Base-by-base conservation (phyloP, 2,797 vertebrate species). In the Gymnothorax reevesii region DNA sequence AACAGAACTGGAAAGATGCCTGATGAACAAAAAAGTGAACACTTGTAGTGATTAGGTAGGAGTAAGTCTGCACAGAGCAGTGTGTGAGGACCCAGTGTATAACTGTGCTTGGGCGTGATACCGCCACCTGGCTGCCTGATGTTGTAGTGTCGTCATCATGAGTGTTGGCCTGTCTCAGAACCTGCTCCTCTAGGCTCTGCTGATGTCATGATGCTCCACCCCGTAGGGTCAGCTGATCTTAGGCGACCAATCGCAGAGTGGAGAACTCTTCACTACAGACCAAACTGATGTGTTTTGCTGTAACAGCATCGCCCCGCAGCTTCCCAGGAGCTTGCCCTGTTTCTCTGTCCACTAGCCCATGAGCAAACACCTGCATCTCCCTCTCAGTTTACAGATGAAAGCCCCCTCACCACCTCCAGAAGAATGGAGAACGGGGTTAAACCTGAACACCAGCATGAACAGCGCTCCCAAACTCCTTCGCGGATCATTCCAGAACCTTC, bases 41-140 rank as follows among this genome's bases (percentile, higher is more conserved):
- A 96, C 95, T 97, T 97, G 94, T 96, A 95, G 93, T 95, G 93
- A 95, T 94, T 93, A 95, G 95, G 93, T 92, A 93, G 94, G 93
- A 95, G 94, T 95, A 92, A 94, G 93, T 94, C 83, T 88, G 77
- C 79, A 20, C 49, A 87, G 84, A 85, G 73, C 49, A 49, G 17
- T 83, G 15, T 79, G 85, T 60, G 85, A 87, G 73, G 82, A 87
- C 66, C 77, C 84, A 4, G 12, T 75, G 12, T 75, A 33, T 3
- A 33, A 42, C 69, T 75, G 33, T 25, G 73, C 17, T 49, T 2
- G 73, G 49, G 13, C 17, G 69, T 13, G 7, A 2, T 42, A 73
- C 69, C 33, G 22, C 66, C 25, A 33, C 69, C 73, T 42, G 20
- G 17, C 25, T 57, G 85, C 49, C 42, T 33, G 79, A 42, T 66